A percentile compares a stretch with the other conserved stretches of the same genome.
phyloP scores from a whole-genome alignment of 2,888 invertebrate species.

The Toxonevra muliebris region DNA sequence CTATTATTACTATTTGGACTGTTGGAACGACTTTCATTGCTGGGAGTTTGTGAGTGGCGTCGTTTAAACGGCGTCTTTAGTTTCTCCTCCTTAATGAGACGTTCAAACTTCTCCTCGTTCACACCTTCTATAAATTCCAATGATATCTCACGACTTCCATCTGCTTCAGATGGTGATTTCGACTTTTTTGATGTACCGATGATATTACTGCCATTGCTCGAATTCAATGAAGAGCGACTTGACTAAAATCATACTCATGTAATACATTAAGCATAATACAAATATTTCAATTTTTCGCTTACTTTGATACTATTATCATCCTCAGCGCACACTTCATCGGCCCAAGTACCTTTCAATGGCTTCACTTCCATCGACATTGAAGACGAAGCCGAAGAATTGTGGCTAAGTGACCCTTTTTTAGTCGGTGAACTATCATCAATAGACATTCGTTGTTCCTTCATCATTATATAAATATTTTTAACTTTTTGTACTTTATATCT shows the following conservation, averaged over 20 bases:
- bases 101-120: slow-evolving; percentile 63
- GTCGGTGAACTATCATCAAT: too few relatives aligned
- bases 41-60: slow-evolving; percentile 59
- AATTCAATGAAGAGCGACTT: slow-evolving; percentile 5
- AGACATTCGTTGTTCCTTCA: too few relatives aligned
- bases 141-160: slow-evolving; percentile 37
- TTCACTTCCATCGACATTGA: neutral
- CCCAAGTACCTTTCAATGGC: slow-evolving; percentile 17
- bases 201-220: neutral
- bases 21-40: slow-evolving; percentile 56
- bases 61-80: slow-evolving; percentile 64
- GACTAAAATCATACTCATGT: neutral
- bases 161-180: neutral
- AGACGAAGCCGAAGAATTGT: slow-evolving; percentile 19
- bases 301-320: slow-evolving; percentile 3
- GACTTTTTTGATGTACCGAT: too few relatives aligned
- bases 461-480: too few relatives aligned
- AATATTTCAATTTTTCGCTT: neutral
- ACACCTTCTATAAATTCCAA: slow-evolving; percentile 54
- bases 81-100: slow-evolving; percentile 61
- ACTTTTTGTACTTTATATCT: too few relatives aligned
- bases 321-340: slow-evolving; percentile 13
- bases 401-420: neutral
- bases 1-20: slow-evolving; percentile 54
- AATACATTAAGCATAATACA: neutral